Percentiles rank a stretch among this genome's conserved stretches.
Evolutionary conservation across 1,140 invertebrate genomes (phyloP).

Genomic region (Drosophila bocki): DNA sequence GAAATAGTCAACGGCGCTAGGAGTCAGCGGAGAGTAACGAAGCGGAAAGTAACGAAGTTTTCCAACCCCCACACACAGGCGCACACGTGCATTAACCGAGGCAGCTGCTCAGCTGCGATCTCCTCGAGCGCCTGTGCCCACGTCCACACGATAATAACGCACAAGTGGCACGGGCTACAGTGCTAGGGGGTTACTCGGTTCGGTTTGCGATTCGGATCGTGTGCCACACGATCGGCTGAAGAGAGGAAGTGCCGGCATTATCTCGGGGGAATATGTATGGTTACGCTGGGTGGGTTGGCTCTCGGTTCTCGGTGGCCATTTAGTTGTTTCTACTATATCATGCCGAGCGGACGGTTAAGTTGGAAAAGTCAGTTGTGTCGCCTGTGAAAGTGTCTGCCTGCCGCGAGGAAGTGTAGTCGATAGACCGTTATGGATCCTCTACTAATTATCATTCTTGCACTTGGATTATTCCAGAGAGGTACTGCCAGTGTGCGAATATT

Average conservation of each 20-base stretch:
- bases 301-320: constrained; percentile 48
- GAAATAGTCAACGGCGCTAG: constrained; percentile 41
- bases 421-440: constrained; percentile 55
- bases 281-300: constrained; percentile 61
- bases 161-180: constrained; percentile 69
- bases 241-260: constrained; percentile 67
- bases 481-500: not conserved
- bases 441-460: constrained; percentile 43
- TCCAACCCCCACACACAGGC: constrained; percentile 61
- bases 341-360: constrained; percentile 56
- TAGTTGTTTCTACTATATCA: constrained; percentile 67
- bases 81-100: constrained; percentile 12
- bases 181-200: constrained; percentile 25
- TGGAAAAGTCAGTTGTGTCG: constrained; percentile 19
- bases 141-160: constrained; percentile 11
- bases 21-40: constrained; percentile 25
- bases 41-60: constrained; percentile 64
- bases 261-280: constrained; percentile 29
- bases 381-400: constrained; percentile 51
- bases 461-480: constrained; percentile 48
- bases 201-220: constrained; percentile 16
- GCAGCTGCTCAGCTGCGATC: constrained; percentile 58
- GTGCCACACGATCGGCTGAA: constrained; percentile 42
- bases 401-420: constrained; percentile 34
- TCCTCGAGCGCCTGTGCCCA: constrained; percentile 26